Conservation (phyloP, 2,113 vertebrate genomes). For the Pedetes capensis region DNA sequence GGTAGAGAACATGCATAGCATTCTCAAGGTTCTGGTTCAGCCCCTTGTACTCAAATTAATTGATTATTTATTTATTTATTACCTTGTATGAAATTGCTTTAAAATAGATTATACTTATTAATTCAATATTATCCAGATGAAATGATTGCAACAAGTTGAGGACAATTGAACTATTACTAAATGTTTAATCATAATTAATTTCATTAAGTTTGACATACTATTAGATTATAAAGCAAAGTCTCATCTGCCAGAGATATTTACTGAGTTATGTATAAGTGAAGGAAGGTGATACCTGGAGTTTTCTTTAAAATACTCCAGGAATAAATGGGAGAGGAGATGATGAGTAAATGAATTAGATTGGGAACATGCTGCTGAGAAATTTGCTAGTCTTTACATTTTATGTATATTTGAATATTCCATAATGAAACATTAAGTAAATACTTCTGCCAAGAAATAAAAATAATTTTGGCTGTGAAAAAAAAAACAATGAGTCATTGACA, state of each 20-base stretch:
- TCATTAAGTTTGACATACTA: slow-evolving; percentile 5
- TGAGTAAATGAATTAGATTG: slow-evolving; percentile 24
- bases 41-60: no score
- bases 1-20: no score
- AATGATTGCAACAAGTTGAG: slow-evolving; percentile 30
- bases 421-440: slow-evolving; percentile 59
- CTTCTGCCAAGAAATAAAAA: slow-evolving; percentile 43
- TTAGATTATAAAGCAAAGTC: slow-evolving; percentile 35
- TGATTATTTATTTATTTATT: no score
- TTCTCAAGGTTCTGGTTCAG: no score
- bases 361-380: background rate
- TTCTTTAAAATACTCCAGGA: slow-evolving; percentile 36
- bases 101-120: slow-evolving; percentile 14
- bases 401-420: slow-evolving; percentile 49
- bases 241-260: slow-evolving; percentile 42
- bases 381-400: slow-evolving; percentile 35
- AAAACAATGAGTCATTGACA: no score
- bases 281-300: background rate
- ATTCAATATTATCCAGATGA: slow-evolving; percentile 6
- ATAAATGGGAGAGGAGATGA: background rate
- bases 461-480: slow-evolving; percentile 6
- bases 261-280: slow-evolving; percentile 10
- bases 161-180: slow-evolving; percentile 16
- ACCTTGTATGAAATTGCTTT: slow-evolving; percentile 17
- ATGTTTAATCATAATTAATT: slow-evolving; percentile 56